Evolutionary conservation across 2,113 vertebrate species (phyloP).

Genomic region (Beaufortia kweichowensis): DNA sequence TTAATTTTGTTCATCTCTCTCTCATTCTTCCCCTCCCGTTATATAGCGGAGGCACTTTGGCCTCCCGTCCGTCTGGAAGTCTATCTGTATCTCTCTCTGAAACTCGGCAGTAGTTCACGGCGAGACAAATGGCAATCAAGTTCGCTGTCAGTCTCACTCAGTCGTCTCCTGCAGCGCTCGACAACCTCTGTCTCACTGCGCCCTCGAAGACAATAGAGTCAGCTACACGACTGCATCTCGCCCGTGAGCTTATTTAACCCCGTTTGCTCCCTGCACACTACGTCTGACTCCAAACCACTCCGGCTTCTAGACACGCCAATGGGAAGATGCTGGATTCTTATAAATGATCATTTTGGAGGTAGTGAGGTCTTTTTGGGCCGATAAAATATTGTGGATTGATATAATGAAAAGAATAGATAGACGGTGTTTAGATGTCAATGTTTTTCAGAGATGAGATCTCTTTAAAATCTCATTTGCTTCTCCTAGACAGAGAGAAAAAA

Average conservation of each 20-base stretch:
- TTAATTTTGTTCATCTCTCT: neutral
- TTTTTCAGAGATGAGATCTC: too few relatives aligned
- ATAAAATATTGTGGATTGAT: conserved; percentile 4
- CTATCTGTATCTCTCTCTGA: conserved; percentile 11
- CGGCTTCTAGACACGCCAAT: neutral
- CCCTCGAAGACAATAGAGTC: conserved; percentile 38
- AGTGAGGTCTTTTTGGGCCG: neutral
- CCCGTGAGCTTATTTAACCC: conserved; percentile 32
- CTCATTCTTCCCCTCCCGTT: neutral
- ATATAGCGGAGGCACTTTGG: conserved; percentile 1
- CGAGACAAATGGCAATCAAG: conserved; percentile 50
- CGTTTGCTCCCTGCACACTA: conserved; percentile 23
- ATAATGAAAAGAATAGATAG: neutral
- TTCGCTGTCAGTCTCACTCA: conserved; percentile 45
- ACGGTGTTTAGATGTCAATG: too few relatives aligned
- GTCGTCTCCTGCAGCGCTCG: conserved; percentile 34
- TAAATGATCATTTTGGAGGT: neutral
- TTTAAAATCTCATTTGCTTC: too few relatives aligned
- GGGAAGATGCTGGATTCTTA: neutral
- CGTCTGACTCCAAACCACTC: conserved; percentile 10
- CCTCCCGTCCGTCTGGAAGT: conserved; percentile 10
- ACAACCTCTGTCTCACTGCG: conserved; percentile 19
- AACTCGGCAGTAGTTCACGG: conserved; percentile 23
- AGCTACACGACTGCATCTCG: conserved; percentile 6
- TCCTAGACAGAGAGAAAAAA: too few relatives aligned